Evolutionary conservation across 2,888 invertebrate genomes (phyloP).

Genomic region (Ennomos fuscantarius): DNA sequence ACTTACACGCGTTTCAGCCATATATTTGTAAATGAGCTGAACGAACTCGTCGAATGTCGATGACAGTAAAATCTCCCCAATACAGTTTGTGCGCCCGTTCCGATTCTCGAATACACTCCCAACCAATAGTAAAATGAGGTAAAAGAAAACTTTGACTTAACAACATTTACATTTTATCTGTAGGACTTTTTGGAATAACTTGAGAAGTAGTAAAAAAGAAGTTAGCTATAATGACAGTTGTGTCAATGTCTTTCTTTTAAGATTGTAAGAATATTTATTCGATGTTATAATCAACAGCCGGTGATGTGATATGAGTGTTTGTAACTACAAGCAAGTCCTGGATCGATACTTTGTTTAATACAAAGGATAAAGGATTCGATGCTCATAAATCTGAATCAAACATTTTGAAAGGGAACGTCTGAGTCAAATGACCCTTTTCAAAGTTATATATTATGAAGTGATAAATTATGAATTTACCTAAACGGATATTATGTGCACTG

Average conservation of each 20-base stretch:
- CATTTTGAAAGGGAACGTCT: conserved; percentile 50
- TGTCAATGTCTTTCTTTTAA: conserved; percentile 42
- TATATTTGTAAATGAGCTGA: background rate
- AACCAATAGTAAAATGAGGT: conserved; percentile 44
- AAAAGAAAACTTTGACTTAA: conserved; percentile 48
- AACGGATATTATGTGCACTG: conserved; percentile 11
- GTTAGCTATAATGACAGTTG: conserved; percentile 44
- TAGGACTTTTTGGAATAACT: conserved; percentile 42
- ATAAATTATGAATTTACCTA: conserved; percentile 35
- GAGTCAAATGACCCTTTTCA: conserved; percentile 58
- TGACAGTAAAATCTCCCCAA: conserved; percentile 34
- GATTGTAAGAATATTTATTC: conserved; percentile 53
- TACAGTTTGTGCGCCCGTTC: conserved; percentile 43
- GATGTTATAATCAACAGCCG: too few relatives aligned
- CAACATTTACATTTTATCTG: conserved; percentile 61
- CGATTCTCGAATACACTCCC: conserved; percentile 43
- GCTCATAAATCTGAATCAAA: conserved; percentile 62
- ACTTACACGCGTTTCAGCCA: background rate
- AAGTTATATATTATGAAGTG: conserved; percentile 50
- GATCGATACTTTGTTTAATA: conserved; percentile 41
- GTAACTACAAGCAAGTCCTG: too few relatives aligned
- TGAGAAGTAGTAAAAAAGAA: conserved; percentile 45
- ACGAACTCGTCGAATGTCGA: conserved; percentile 6
- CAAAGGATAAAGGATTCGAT: conserved; percentile 47
- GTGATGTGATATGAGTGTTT: too few relatives aligned